phyloP scores from a whole-genome alignment of 2,888 invertebrate species.

The Ochropacha duplaris region DNA sequence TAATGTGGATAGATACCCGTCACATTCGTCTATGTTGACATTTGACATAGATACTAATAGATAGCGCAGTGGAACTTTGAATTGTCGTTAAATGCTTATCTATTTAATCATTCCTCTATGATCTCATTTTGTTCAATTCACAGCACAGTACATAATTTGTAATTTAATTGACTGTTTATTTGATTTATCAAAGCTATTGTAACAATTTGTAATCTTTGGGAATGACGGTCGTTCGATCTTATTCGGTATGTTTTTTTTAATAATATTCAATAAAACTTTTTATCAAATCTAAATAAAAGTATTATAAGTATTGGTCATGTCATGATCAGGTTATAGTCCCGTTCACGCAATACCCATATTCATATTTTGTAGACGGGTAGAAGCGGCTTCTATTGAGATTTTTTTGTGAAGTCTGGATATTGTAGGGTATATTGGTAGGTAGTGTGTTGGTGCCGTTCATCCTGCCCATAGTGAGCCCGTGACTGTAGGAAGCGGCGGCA shows the following conservation, averaged over 20 bases:
- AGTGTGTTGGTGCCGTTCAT: slow-evolving; percentile 59
- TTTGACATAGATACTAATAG: slow-evolving; percentile 29
- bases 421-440: slow-evolving; percentile 45
- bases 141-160: too few relatives aligned
- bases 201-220: too few relatives aligned
- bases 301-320: not conserved
- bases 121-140: too few relatives aligned
- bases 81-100: slow-evolving; percentile 18
- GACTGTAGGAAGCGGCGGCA: slow-evolving; percentile 43
- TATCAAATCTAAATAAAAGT: not conserved
- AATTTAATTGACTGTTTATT: too few relatives aligned
- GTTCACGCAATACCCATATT: not conserved
- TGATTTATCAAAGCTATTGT: too few relatives aligned
- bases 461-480: slow-evolving; percentile 47
- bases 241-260: too few relatives aligned
- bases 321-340: not conserved
- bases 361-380: slow-evolving; percentile 28
- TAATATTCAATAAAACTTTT: too few relatives aligned
- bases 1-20: not conserved
- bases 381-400: slow-evolving; percentile 47
- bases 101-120: slow-evolving; percentile 9
- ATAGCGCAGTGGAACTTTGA: slow-evolving; percentile 25
- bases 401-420: slow-evolving; percentile 44
- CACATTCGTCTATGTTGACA: slow-evolving; percentile 24
- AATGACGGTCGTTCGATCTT: too few relatives aligned